Conservation (phyloP, 2,888 invertebrate species). For the Drosophila emarginata region DNA sequence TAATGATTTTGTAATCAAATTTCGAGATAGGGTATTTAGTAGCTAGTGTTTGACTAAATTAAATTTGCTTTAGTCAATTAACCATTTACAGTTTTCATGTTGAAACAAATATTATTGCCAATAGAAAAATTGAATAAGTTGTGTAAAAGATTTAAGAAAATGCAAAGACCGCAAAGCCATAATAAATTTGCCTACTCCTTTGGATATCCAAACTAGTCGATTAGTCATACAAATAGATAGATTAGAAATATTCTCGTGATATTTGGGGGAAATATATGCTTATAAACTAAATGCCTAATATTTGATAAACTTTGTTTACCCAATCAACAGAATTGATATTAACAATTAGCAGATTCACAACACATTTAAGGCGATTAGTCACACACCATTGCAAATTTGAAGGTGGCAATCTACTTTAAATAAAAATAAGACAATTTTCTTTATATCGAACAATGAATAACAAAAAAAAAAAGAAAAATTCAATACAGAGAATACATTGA, state of each 20-base stretch:
- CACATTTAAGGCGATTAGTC: conserved; percentile 54
- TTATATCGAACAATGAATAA: conserved; percentile 21
- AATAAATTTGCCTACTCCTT: not conserved
- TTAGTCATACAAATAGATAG: conserved; percentile 14
- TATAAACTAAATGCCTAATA: not conserved
- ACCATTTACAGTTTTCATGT: conserved; percentile 25
- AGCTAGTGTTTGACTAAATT: not conserved
- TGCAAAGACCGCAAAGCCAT: conserved; percentile 47
- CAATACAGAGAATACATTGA: conserved; percentile 14
- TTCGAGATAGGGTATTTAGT: not conserved
- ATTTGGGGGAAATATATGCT: conserved; percentile 4
- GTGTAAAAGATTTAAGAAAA: conserved; percentile 37
- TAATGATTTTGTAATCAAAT: not conserved
- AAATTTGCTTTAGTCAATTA: conserved; percentile 6
- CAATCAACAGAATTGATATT: conserved; percentile 39
- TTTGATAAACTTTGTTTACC: not conserved
- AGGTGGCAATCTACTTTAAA: conserved; percentile 49
- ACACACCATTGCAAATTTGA: conserved; percentile 48
- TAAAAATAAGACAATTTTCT: conserved; percentile 19
- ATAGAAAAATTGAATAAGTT: conserved; percentile 32
- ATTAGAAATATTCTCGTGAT: conserved; percentile 28
- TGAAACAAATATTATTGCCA: conserved; percentile 28
- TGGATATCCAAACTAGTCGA: not conserved
- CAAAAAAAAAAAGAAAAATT: conserved; percentile 1
- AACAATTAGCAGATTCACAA: conserved; percentile 63